Base-by-base conservation (phyloP, 2,888 invertebrate genomes). In the Rhingia campestris region DNA sequence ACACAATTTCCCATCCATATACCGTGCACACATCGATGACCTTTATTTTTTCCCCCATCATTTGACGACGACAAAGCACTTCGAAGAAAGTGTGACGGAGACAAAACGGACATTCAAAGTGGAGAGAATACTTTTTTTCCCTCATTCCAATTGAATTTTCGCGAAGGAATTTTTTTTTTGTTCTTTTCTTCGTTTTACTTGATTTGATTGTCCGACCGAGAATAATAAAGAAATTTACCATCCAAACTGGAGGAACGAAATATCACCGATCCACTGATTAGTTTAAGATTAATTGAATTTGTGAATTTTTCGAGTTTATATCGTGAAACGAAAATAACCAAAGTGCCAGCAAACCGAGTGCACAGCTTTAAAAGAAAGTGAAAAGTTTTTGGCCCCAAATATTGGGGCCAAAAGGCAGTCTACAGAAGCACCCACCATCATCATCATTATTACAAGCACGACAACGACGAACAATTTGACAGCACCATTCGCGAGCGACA, bases 361-460 rank as follows among this genome's bases (percentile, higher is more conserved):
- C 56, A 63, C 56, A 43, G 53, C 59, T 56, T 30, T 53, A 14
- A 75, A 70, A 61, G 76, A 76, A 85, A 85, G 75, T 85, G 72
- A 76, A 85, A 81, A 81, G 66, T 70, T 80, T 79, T 85, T 85
- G 80, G 85, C 81, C 85, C 85, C 85, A 67, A 81, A 61, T 63
- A 30, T 75, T 75, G 84, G 85, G 85, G 85, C 85, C 85, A 85
- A 81, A 81, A 81, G 80, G 69, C 80, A 67, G 51, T 22, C 73
- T 51, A 49, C 59, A 77, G 72, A 67, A 67, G 67, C 76, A 84
- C 63, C 64, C 61, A 58, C 14, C 51, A 45, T 45, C 67, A 47
- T 45, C 64, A 59, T 56, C 66, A 37, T n/a, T 56, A 41, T 35
- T 39, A 7, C 37, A 51, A 72, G 30, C 53, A 59, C 56, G 35